Evolutionary conservation across 92 coral and sea anemone species (phyloP).

Genomic region (Siderastrea siderea): DNA sequence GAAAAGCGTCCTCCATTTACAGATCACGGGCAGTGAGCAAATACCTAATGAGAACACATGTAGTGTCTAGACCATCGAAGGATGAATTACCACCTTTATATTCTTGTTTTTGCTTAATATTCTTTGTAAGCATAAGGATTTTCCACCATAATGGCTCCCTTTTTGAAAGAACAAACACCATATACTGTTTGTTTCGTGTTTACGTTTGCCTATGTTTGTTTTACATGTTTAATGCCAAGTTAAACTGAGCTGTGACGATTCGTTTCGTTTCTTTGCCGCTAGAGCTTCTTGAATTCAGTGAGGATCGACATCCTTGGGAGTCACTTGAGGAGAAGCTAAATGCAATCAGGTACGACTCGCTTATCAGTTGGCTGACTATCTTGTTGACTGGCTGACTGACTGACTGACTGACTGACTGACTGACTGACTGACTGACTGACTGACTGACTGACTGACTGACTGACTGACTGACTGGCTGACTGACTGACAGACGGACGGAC

Average conservation of each 20-base stretch:
- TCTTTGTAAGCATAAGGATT: too few relatives aligned
- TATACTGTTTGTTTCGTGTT: too few relatives aligned
- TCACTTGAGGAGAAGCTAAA: conserved; percentile 83
- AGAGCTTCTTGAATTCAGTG: conserved; percentile 87
- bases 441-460: neutral
- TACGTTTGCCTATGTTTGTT: too few relatives aligned
- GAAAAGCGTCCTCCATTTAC: neutral
- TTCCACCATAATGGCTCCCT: too few relatives aligned
- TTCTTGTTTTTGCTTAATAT: too few relatives aligned
- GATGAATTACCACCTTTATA: neutral
- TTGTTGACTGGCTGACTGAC: neutral
- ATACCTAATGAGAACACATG: neutral
- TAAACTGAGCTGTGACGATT: neutral
- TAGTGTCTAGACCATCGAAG: too few relatives aligned
- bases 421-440: neutral
- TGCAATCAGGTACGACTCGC: conserved; percentile 59
- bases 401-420: neutral
- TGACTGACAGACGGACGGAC: neutral
- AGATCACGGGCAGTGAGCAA: neutral
- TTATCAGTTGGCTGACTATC: neutral
- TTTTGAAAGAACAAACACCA: too few relatives aligned
- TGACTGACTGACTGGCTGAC: neutral
- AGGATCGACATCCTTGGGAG: conserved; percentile 85
- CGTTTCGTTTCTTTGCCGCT: neutral
- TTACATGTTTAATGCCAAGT: too few relatives aligned